phyloP scores from a whole-genome alignment of 1,140 invertebrate species.

The Lepidurus arcticus region DNA sequence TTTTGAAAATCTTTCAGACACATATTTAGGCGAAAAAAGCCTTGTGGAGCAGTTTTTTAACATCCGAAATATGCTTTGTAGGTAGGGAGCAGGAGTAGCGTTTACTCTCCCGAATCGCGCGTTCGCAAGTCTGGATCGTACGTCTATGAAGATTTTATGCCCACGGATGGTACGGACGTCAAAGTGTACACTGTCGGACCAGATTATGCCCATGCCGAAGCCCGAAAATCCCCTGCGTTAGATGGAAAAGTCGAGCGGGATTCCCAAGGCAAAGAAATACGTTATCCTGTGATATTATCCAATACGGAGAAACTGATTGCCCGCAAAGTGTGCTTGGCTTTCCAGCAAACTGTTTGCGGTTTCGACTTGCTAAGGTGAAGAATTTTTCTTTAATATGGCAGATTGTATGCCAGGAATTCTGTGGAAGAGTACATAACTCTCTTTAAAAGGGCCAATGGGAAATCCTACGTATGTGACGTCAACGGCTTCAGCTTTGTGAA shows the following conservation, averaged over 20 bases:
- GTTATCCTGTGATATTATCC: constrained; percentile 95
- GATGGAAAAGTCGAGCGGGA: constrained; percentile 98
- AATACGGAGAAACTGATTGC: constrained; percentile 99
- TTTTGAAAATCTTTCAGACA: constrained; percentile 24
- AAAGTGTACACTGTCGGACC: constrained; percentile 92
- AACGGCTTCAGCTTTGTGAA: constrained; percentile 99
- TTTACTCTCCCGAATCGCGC: constrained; percentile 93
- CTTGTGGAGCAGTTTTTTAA: too few relatives aligned
- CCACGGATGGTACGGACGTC: constrained; percentile 94
- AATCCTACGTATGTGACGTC: constrained; percentile 98
- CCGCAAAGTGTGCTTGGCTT: constrained; percentile 92
- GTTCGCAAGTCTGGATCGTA: constrained; percentile 95
- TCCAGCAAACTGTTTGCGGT: constrained; percentile 99
- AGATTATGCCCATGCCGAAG: constrained; percentile 98
- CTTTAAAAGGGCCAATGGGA: constrained; percentile 81
- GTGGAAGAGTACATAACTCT: constrained; percentile 32
- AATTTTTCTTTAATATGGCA: background rate
- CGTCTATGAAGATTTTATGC: constrained; percentile 99
- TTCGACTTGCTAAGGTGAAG: constrained; percentile 87
- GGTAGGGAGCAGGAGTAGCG: constrained; percentile 96
- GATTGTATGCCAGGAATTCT: background rate
- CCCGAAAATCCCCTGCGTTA: constrained; percentile 93
- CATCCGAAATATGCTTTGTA: constrained; percentile 45
- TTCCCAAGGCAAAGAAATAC: constrained; percentile 95
- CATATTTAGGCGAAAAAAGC: too few relatives aligned